Conservation (phyloP, 1,140 invertebrate species). For the Anoplophora glabripennis region DNA sequence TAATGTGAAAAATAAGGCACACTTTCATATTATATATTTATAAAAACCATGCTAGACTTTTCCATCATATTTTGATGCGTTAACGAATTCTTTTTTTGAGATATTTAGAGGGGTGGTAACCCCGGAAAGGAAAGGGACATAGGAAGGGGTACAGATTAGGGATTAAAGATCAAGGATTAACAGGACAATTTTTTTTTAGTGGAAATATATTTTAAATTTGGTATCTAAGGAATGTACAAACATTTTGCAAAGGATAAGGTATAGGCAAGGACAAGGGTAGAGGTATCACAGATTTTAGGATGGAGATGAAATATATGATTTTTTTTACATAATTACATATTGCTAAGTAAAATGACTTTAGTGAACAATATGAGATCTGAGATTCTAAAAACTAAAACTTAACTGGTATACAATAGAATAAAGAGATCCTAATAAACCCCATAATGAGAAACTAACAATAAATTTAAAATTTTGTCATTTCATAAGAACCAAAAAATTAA, state of each 20-base stretch:
- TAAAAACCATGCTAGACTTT: no score
- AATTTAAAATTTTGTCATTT: constrained; percentile 25
- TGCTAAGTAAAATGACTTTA: constrained; percentile 25
- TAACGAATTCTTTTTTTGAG: constrained; percentile 19
- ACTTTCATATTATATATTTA: no score
- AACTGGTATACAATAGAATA: constrained; percentile 23
- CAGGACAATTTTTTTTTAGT: neutral
- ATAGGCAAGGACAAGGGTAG: constrained; percentile 9
- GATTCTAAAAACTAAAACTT: constrained; percentile 36
- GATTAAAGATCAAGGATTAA: neutral
- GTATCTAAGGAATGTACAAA: neutral
- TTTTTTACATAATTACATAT: constrained; percentile 27
- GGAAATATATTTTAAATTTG: neutral
- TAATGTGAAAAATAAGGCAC: no score
- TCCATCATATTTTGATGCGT: neutral
- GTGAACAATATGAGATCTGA: constrained; percentile 37
- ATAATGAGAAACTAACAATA: constrained; percentile 28
- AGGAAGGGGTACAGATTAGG: neutral
- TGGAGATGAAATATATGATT: constrained; percentile 33
- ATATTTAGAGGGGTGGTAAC: constrained; percentile 30
- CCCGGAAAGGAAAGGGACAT: constrained; percentile 12
- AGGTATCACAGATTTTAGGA: constrained; percentile 44
- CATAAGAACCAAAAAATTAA: constrained; percentile 25
- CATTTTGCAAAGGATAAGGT: neutral
- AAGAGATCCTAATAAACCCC: constrained; percentile 36